Evolutionary conservation across 2,888 invertebrate species (phyloP), one percentile per base, ranked within the genome.

Genomic region (Dryococelus australis): DNA sequence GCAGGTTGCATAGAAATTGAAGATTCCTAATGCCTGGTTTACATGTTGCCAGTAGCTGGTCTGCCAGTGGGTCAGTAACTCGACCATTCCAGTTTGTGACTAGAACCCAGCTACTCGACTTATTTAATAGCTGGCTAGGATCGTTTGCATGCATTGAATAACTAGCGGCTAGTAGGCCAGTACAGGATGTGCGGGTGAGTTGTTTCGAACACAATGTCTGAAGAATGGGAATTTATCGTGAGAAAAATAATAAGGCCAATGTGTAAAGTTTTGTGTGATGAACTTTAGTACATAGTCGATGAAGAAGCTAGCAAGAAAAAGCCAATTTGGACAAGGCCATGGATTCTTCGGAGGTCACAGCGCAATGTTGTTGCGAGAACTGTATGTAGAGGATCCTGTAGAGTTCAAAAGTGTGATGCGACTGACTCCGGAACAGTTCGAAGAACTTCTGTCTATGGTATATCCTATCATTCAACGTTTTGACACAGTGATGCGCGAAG

Each of bases 311-410:
- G 24, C 5, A 65, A 65, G 65, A 16, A 16, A 16, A 65, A 65
- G 16, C 16, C 5, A 65, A 16, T 65, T 12, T 65, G 65, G 65
- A 65, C 65, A 6, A 65, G 65, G 65, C 20, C 65, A 16, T 65
- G 65, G 65, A 65, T 65, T 65, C 20, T 65, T 65, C 65, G 65
- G 65, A 65, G 65, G 65, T 65, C 13, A 65, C 65, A 65, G 65
- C 65, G 65, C 65, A 65, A 65, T 65, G 65, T 24, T 65, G 65
- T 65, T 65, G 16, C 65, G 13, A 65, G 65, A 65, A 65, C 51
- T 51, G 51, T 13, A 51, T 51, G 10, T 10, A 51, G 51, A 51
- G 51, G 51, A 51, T 51, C 51, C 51, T 51, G 13, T 51, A 51
- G 51, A 51, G 51, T n/a, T n/a, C n/a, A n/a, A n/a, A n/a, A n/a